Conservation (phyloP, 2,113 vertebrate species). For the Centropus unirufus region DNA sequence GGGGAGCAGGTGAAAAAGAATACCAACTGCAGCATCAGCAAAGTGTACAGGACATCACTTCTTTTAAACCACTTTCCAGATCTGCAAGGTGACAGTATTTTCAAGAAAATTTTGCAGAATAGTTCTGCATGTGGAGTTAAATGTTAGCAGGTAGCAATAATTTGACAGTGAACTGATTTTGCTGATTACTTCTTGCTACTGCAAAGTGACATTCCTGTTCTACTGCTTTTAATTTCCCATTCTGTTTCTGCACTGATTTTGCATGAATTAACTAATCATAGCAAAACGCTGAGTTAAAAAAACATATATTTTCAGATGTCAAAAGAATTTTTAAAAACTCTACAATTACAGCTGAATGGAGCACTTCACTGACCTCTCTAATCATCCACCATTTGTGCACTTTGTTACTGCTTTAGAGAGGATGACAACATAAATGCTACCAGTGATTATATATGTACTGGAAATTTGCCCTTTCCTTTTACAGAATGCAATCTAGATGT, state of each 20-base stretch:
- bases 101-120: not conserved
- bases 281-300: slow-evolving; percentile 54
- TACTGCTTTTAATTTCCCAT: slow-evolving; percentile 35
- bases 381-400: slow-evolving; percentile 67
- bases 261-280: slow-evolving; percentile 64
- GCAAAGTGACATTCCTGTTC: not conserved
- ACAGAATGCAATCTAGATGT: slow-evolving; percentile 53
- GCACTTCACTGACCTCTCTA: slow-evolving; percentile 65
- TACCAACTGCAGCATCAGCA: not conserved
- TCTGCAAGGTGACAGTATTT: not conserved
- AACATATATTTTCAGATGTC: slow-evolving; percentile 55
- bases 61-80: not conserved
- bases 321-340: slow-evolving; percentile 60
- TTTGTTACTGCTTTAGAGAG: slow-evolving; percentile 57
- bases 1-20: not conserved
- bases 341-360: slow-evolving; percentile 61
- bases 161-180: slow-evolving; percentile 3
- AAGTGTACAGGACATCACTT: not conserved
- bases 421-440: slow-evolving; percentile 69
- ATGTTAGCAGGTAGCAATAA: not conserved
- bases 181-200: not conserved
- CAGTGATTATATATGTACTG: slow-evolving; percentile 53
- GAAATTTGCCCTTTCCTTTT: slow-evolving; percentile 67
- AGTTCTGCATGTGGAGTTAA: not conserved
- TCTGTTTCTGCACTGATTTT: slow-evolving; percentile 41